Percentiles rank a stretch among this genome's conserved stretches.
phyloP scores from a whole-genome alignment of 1,140 invertebrate species.

The Heliconius congener region DNA sequence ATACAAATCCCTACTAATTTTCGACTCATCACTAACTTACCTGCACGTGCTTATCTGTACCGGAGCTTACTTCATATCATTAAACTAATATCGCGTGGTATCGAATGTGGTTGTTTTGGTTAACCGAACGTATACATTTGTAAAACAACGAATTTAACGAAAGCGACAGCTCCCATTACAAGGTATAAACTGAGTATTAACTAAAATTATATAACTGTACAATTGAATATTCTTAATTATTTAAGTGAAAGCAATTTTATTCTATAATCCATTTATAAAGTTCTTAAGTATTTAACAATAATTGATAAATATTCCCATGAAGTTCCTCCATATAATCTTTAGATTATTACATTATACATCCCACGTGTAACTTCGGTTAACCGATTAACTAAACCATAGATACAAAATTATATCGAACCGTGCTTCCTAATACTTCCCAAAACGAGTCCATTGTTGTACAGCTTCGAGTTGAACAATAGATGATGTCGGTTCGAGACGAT shows the following conservation, averaged over 20 bases:
- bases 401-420: constrained; percentile 38
- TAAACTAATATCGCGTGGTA: constrained; percentile 27
- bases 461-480: constrained; percentile 38
- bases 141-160: neutral
- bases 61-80: constrained; percentile 52
- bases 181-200: too few species aligned
- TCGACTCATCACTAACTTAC: constrained; percentile 78
- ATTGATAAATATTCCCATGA: too few species aligned
- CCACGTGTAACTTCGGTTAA: neutral
- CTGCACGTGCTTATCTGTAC: constrained; percentile 57
- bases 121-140: neutral
- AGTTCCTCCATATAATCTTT: too few species aligned
- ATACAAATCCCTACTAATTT: constrained; percentile 64
- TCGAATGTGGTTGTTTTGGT: neutral
- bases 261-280: too few species aligned
- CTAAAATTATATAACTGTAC: too few species aligned
- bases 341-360: too few species aligned
- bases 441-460: constrained; percentile 39
- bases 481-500: constrained; percentile 62
- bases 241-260: neutral
- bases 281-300: too few species aligned
- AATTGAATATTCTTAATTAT: too few species aligned
- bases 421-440: constrained; percentile 48
- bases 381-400: constrained; percentile 24
- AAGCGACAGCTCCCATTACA: neutral